Base-by-base conservation (phyloP, 2,113 vertebrate genomes). In the Clarias batrachus region DNA sequence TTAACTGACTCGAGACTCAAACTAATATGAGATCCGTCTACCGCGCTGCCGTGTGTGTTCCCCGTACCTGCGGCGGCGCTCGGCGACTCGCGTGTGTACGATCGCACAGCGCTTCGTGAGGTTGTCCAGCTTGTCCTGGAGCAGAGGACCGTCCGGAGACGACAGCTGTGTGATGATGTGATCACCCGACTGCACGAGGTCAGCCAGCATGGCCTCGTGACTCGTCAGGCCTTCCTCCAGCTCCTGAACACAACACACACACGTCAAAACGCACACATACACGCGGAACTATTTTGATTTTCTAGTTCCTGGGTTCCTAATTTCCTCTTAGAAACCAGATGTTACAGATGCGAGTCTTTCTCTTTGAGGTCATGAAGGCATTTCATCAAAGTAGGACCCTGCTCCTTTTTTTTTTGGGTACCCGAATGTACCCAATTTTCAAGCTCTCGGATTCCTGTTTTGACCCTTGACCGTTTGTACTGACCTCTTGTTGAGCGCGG, bases 221-320 rank as follows among this genome's bases (percentile, higher is more conserved):
- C 92, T 96, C 85, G 88, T 91, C 71, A 98, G 70, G 25, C 96
- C 96, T 73, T 98, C 97, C 88, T 99, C 97, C 9, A 99, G 94
- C 74, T 98, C 97, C 98, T 99, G 89, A 48, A 19, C 1, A 19
- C 37, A 86, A 78, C 16, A 80, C 83, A 74, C n/a, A 65, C 78
- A 33, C 73, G 54, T 16, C 5, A 54, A 9, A 27, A 41, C 41
- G 19, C 19, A 0, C 11, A 62, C 73, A 30, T 27, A 82, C 10
- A 27, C 33, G 14, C 17, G 25, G 7, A 7, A 48, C 27, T 33
- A 33, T 37, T 17, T 37, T 23, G 6, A 30, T 27, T 25, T 76
- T 57, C 6, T 21, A 17, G 25, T 4, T 63, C 65, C n/a, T 13
- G 8, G 10, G 62, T 63, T 41, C 41, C 41, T 25, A 66, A 66